phyloP scores from a whole-genome alignment of 2,113 vertebrate species.

The Lutjanus erythropterus region DNA sequence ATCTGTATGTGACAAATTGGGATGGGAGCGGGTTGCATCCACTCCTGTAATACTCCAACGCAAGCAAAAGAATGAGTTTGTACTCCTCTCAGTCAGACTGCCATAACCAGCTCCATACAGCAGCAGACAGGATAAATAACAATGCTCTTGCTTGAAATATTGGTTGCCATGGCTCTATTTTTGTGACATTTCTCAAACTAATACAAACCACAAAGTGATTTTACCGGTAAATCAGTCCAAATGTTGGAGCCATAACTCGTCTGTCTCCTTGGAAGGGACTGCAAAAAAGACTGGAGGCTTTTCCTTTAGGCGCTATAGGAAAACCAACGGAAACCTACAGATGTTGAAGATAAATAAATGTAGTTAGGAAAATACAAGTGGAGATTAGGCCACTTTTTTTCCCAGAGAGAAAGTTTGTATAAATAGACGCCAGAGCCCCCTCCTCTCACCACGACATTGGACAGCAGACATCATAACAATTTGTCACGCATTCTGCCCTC shows the following conservation, averaged over 20 bases:
- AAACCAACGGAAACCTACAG: not conserved
- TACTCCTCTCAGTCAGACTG: not conserved
- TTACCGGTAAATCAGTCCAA: not conserved
- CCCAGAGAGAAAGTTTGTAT: not conserved
- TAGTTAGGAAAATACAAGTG: not conserved
- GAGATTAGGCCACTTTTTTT: conserved; percentile 30
- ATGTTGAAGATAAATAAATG: conserved; percentile 28
- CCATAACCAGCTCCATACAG: not conserved
- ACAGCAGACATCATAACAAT: conserved; percentile 45
- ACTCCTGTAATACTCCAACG: not conserved
- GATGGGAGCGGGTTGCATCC: too few species aligned
- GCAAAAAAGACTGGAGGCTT: too few species aligned
- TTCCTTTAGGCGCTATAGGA: not conserved
- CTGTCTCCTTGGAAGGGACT: not conserved
- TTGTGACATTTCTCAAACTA: conserved; percentile 21
- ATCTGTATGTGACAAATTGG: too few species aligned
- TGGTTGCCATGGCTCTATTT: not conserved
- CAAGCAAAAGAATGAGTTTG: not conserved
- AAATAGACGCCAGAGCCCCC: conserved; percentile 2
- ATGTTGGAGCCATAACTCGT: not conserved
- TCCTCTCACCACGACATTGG: conserved; percentile 22
- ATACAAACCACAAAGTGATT: conserved; percentile 1
- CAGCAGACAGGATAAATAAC: conserved; percentile 25
- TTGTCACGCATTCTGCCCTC: conserved; percentile 18
- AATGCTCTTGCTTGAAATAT: not conserved